Base-by-base conservation (phyloP, 1,140 invertebrate species). In the Contarinia nasturtii region DNA sequence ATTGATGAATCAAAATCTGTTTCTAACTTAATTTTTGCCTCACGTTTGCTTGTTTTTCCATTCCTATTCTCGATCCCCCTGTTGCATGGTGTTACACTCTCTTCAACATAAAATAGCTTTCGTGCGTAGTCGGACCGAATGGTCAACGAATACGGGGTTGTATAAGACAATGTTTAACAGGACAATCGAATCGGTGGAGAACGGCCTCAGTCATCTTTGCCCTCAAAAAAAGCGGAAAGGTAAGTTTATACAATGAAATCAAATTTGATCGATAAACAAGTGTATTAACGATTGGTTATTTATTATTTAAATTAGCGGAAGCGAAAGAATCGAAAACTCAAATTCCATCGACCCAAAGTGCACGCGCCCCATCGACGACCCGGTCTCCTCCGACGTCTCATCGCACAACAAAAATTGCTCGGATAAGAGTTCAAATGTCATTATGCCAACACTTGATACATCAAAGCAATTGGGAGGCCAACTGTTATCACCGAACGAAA, bases 291-390 rank as follows among this genome's bases (percentile, higher is more conserved):
- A n/a, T n/a, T n/a, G n/a, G n/a, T n/a, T n/a, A n/a, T n/a, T n/a
- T n/a, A 21, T 44, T 14, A 21, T 20, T 33, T 17, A 14, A 49
- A 45, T 33, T 38, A 62, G 58, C 51, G 62, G 66, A 69, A 82
- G 76, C 80, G 80, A 78, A 74, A 77, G 67, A 68, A 77, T 77
- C 76, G 73, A 67, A 75, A 76, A 64, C 71, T 76, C 66, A 78
- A 80, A 66, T 84, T 83, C 70, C 73, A 82, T 67, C 72, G 79
- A 72, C 74, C 78, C 73, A 85, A 84, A 68, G 72, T 81, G 63
- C 80, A 84, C 67, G 74, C 72, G 59, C 74, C 76, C 67, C 70
- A 64, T 51, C 53, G 61, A 34, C 53, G 61, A 59, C 61, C 61
- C 53, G 58, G 58, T 46, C 52, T 64, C 47, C 56, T 64, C 53